Base-by-base conservation (phyloP, 1,140 invertebrate genomes). In the Lucilia sericata region DNA sequence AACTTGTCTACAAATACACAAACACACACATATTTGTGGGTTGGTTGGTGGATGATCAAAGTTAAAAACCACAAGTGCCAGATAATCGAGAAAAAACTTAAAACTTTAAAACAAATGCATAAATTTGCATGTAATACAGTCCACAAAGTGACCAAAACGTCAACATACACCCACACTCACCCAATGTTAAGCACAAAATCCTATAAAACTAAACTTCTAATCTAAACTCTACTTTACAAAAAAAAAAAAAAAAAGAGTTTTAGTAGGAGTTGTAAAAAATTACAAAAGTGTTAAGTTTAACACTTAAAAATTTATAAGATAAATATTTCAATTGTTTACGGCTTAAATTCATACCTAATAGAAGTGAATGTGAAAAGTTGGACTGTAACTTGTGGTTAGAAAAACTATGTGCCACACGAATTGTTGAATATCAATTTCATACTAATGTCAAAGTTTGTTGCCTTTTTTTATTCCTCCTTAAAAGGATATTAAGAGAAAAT, bases 211-310 rank as follows among this genome's bases (percentile, higher is more conserved):
- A 42, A 42, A 42, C 42, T 42, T 42, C 42, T 42, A 60, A 60
- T 60, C 51, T n/a, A 60, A 60, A 60, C 51, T n/a, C 5, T 60
- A 60, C 4, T 42, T 7, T 42, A 42, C 42, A 14, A 5, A 14
- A 14, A 60, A 5, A n/a, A 60, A 14, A 30, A 30, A 30, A 30
- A 3, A 30, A 30, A 30, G 25, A 30, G 14, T 12, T 51, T 51
- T 14, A 51, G 49, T 51, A 51, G 51, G 17, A 60, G 13, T 12
- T 14, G 17, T 14, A 60, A n/a, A 60, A n/a, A n/a, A 60, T 10
- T 60, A n/a, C 13, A 60, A 60, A 60, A 60, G 51, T 60, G 51
- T 60, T 60, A 60, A 60, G 17, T 60, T 60, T 60, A 60, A 60
- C 51, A 60, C 51, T 10, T 60, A 60, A 60, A 60, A 60, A 60